Conservation (phyloP, 2,888 invertebrate species). For the Anaspis maculata region DNA sequence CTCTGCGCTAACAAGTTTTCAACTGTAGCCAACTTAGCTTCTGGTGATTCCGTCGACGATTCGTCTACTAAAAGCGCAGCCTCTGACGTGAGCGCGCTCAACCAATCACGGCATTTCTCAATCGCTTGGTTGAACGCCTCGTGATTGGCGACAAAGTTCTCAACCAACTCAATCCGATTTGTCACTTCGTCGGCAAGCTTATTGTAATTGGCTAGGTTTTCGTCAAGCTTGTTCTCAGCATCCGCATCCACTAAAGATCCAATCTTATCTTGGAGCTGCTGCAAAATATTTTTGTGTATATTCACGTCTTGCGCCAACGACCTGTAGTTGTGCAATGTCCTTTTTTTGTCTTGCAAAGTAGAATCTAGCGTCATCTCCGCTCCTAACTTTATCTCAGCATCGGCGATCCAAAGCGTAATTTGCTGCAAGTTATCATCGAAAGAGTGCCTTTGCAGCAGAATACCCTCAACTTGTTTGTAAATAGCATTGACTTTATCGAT, state of each 20-base stretch:
- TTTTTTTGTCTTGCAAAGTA: slow-evolving; percentile 81
- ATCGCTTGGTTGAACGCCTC: slow-evolving; percentile 73
- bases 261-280: slow-evolving; percentile 76
- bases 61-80: slow-evolving; percentile 71
- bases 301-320: slow-evolving; percentile 77
- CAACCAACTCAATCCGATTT: slow-evolving; percentile 56
- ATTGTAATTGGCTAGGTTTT: slow-evolving; percentile 65
- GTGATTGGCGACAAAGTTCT: slow-evolving; percentile 69
- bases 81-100: slow-evolving; percentile 71
- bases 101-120: slow-evolving; percentile 76
- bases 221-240: slow-evolving; percentile 63
- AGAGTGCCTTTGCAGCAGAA: slow-evolving; percentile 82
- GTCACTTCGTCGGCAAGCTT: slow-evolving; percentile 59
- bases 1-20: slow-evolving; percentile 68
- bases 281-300: slow-evolving; percentile 75
- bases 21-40: slow-evolving; percentile 64
- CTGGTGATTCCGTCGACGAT: slow-evolving; percentile 68
- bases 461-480: slow-evolving; percentile 80
- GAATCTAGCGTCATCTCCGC: slow-evolving; percentile 65
- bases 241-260: slow-evolving; percentile 72
- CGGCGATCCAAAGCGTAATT: slow-evolving; percentile 78
- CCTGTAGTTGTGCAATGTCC: slow-evolving; percentile 72
- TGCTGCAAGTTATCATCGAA: slow-evolving; percentile 89
- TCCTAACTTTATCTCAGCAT: slow-evolving; percentile 66
- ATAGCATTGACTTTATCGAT: slow-evolving; percentile 77